phyloP scores from a whole-genome alignment of 2,888 invertebrate species.

The Pantelozetes paolii region DNA sequence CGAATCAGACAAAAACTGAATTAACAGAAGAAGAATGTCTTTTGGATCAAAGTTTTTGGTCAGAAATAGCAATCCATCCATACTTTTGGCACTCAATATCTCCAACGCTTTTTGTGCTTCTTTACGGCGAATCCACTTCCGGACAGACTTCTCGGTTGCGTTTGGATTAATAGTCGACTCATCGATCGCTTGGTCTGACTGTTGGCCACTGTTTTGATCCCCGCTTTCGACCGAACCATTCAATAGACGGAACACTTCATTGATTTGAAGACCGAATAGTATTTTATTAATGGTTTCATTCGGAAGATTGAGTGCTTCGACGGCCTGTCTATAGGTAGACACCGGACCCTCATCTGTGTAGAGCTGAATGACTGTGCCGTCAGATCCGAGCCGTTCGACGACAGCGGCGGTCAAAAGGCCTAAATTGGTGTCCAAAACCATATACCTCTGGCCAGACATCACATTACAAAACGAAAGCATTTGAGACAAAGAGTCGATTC shows the following conservation, averaged over 20 bases:
- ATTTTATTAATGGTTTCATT: constrained; percentile 66
- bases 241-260: constrained; percentile 27
- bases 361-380: constrained; percentile 56
- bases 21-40: constrained; percentile 68
- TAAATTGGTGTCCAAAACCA: constrained; percentile 66
- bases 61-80: constrained; percentile 66
- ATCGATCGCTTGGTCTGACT: not conserved
- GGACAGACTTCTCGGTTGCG: constrained; percentile 24
- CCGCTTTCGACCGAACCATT: not conserved
- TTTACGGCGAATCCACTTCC: constrained; percentile 44
- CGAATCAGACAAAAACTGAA: constrained; percentile 72
- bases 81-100: constrained; percentile 50
- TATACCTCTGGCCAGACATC: constrained; percentile 57
- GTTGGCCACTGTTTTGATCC: not conserved
- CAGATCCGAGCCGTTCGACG: constrained; percentile 66
- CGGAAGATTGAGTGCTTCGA: constrained; percentile 74
- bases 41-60: constrained; percentile 80
- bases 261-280: constrained; percentile 62
- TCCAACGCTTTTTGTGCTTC: constrained; percentile 46
- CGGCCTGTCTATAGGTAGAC: constrained; percentile 58
- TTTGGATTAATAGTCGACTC: constrained; percentile 7
- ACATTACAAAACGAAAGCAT: constrained; percentile 76
- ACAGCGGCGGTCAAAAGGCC: constrained; percentile 79
- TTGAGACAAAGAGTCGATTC: constrained; percentile 84
- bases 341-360: constrained; percentile 49